Conservation (phyloP, 2,888 invertebrate species). For the Leucozona laternaria region DNA sequence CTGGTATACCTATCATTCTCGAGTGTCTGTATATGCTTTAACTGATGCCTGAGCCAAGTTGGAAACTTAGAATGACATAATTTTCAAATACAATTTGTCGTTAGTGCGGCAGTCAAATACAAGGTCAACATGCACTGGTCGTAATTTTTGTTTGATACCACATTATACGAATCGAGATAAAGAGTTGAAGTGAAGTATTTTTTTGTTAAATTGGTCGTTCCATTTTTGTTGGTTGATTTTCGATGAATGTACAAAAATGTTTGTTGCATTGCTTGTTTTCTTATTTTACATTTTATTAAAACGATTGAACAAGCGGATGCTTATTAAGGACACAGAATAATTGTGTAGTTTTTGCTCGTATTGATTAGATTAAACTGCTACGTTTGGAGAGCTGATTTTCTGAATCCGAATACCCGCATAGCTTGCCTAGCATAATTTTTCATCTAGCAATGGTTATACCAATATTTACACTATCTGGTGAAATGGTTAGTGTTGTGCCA, state of each 20-base stretch:
- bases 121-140: slow-evolving; percentile 53
- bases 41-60: background rate
- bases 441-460: too few species aligned
- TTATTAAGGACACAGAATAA: slow-evolving; percentile 10
- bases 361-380: background rate
- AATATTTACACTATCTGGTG: too few species aligned
- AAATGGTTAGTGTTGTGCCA: too few species aligned
- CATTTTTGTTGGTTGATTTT: slow-evolving; percentile 22
- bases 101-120: slow-evolving; percentile 52
- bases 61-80: slow-evolving; percentile 63
- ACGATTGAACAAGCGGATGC: slow-evolving; percentile 42
- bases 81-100: slow-evolving; percentile 64
- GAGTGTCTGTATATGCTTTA: background rate
- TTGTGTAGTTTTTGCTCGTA: background rate
- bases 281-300: background rate
- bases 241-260: background rate
- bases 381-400: background rate
- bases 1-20: background rate
- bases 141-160: slow-evolving; percentile 20
- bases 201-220: slow-evolving; percentile 21
- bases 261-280: slow-evolving; percentile 5
- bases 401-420: background rate
- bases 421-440: too few species aligned
- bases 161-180: slow-evolving; percentile 42
- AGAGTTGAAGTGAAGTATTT: slow-evolving; percentile 44